A percentile compares a stretch with the other conserved stretches of the same genome.
Conservation (phyloP, 2,888 invertebrate species). For the Eristalinus sepulchralis region DNA sequence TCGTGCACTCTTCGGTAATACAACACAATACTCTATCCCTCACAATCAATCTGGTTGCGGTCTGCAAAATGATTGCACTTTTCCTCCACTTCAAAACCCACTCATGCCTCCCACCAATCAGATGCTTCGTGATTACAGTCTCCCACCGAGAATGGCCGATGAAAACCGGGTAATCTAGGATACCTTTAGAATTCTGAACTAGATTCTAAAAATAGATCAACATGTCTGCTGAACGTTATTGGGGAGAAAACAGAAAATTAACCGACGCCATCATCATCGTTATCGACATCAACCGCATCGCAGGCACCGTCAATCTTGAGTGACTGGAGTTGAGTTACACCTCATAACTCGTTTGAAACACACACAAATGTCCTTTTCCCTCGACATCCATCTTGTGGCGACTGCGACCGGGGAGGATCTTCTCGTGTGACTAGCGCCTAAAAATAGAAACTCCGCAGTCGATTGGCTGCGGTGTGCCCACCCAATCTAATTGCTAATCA, state of each 20-base stretch:
- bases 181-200: conserved; percentile 41
- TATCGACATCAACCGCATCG: conserved; percentile 14
- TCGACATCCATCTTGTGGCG: background rate
- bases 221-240: conserved; percentile 20
- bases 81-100: background rate
- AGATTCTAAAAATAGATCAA: conserved; percentile 53
- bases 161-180: background rate
- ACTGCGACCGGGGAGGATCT: background rate
- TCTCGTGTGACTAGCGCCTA: conserved; percentile 28
- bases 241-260: conserved; percentile 42
- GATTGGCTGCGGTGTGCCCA: conserved; percentile 18
- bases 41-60: background rate
- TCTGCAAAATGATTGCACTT: background rate
- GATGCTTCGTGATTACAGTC: background rate
- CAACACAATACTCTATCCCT: background rate
- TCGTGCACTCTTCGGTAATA: background rate
- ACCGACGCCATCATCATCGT: conserved; percentile 8
- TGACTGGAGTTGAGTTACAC: conserved; percentile 7
- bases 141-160: background rate
- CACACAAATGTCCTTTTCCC: conserved; percentile 53
- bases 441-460: conserved; percentile 45
- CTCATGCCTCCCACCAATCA: background rate
- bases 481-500: conserved; percentile 70
- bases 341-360: conserved; percentile 65
- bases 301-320: background rate